These are phyloP conservation scores for Parnassius apollo DNA, from an alignment of 2,888 invertebrate genomes.

Conservation along the genomic window DNA sequence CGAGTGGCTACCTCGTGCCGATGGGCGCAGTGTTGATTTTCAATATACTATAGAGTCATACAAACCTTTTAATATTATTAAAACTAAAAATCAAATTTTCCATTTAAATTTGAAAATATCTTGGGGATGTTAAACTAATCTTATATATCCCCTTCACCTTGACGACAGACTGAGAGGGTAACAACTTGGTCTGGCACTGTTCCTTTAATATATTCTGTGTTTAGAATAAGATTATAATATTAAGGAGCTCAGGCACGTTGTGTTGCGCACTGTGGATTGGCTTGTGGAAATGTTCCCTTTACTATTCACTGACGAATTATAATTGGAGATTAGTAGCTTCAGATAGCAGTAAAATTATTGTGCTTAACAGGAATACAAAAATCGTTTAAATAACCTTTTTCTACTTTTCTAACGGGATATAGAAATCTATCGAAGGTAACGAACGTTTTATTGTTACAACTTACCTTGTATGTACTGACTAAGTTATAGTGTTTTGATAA, in stretches of 20 bases:
- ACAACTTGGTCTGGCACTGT: constrained; percentile 45
- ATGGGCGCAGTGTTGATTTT: too few species aligned
- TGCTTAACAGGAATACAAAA: constrained; percentile 32
- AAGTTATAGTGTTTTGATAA: too few species aligned
- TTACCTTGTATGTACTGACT: too few species aligned
- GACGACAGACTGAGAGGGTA: constrained; percentile 37
- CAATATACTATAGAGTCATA: too few species aligned
- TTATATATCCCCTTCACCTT: constrained; percentile 23
- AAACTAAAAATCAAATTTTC: too few species aligned
- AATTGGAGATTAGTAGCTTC: constrained; percentile 59
- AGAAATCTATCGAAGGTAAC: too few species aligned
- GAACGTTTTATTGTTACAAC: too few species aligned
- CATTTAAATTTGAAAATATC: constrained; percentile 7
- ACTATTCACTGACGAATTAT: constrained; percentile 59
- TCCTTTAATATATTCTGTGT: constrained; percentile 73
- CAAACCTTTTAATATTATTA: too few species aligned
- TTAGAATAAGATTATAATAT: constrained; percentile 79
- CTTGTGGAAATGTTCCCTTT: constrained; percentile 46
- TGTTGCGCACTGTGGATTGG: constrained; percentile 38
- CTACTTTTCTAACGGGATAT: too few species aligned
- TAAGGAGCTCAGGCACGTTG: constrained; percentile 55
- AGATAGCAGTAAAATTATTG: constrained; percentile 27
- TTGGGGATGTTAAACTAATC: constrained; percentile 18
- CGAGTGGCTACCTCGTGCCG: too few species aligned
- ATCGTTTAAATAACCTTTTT: constrained; percentile 5